Percentiles rank a stretch among this genome's conserved stretches.
Conservation (phyloP, 2,797 vertebrate genomes). For the Heterohyrax brucei region DNA sequence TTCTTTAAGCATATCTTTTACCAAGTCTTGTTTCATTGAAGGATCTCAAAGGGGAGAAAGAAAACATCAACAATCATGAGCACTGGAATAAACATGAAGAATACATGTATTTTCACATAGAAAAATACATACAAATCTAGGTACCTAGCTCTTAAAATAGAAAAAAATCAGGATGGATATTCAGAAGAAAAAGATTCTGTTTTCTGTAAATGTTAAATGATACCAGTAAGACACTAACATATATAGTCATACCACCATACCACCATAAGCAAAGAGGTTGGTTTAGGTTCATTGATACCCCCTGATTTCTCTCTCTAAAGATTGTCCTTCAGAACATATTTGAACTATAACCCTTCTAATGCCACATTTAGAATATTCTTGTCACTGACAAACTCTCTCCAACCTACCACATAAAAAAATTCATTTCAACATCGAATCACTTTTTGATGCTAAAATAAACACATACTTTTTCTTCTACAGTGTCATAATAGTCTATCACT, state of each 20-base stretch:
- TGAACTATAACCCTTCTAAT: slow-evolving; percentile 49
- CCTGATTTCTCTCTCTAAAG: slow-evolving; percentile 65
- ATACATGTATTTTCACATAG: slow-evolving; percentile 57
- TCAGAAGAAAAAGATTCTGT: slow-evolving; percentile 66
- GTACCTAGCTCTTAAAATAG: slow-evolving; percentile 49
- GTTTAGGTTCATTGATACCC: slow-evolving; percentile 30
- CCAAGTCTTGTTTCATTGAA: slow-evolving; percentile 41
- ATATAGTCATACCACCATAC: neutral
- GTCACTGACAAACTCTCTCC: slow-evolving; percentile 50
- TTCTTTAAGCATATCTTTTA: slow-evolving; percentile 45
- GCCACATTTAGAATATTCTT: slow-evolving; percentile 36
- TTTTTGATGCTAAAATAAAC: slow-evolving; percentile 57
- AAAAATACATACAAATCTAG: slow-evolving; percentile 77
- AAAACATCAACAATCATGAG: neutral
- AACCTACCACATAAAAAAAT: slow-evolving; percentile 41
- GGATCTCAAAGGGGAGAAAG: slow-evolving; percentile 41
- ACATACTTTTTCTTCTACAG: slow-evolving; percentile 63
- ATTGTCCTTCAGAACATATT: slow-evolving; percentile 81
- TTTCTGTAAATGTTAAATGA: slow-evolving; percentile 31
- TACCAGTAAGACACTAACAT: slow-evolving; percentile 49
- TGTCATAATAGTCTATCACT: slow-evolving; percentile 5
- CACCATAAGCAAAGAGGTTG: slow-evolving; percentile 73
- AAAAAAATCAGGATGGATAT: slow-evolving; percentile 37
- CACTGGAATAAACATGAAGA: slow-evolving; percentile 57
- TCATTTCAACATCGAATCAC: slow-evolving; percentile 40